phyloP scores from a whole-genome alignment of 2,888 invertebrate genomes.

The Hybos culiciformis region DNA sequence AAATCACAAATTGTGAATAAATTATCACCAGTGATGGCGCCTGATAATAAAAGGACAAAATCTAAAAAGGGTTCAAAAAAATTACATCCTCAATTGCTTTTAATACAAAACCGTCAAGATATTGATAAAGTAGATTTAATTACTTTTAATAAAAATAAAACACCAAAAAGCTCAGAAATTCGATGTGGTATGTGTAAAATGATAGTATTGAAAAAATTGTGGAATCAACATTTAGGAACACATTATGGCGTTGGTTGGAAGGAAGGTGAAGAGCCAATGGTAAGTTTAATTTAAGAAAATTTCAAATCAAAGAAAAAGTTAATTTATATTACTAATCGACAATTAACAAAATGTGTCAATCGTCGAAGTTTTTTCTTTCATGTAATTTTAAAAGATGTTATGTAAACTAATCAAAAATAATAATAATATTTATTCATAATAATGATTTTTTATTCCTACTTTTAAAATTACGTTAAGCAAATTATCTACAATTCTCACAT shows the following conservation, averaged over 20 bases:
- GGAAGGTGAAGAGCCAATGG: conserved; percentile 19
- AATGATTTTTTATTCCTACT: too few relatives aligned
- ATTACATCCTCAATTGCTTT: conserved; percentile 24
- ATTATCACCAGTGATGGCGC: not conserved
- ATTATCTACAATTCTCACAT: too few relatives aligned
- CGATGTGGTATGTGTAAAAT: conserved; percentile 29
- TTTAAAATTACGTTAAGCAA: too few relatives aligned
- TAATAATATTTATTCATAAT: too few relatives aligned
- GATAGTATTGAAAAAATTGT: conserved; percentile 15
- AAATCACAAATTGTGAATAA: too few relatives aligned
- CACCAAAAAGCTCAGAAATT: conserved; percentile 8
- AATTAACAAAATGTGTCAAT: too few relatives aligned
- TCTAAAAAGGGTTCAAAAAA: conserved; percentile 1
- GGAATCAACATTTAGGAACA: conserved; percentile 22
- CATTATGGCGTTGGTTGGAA: conserved; percentile 34
- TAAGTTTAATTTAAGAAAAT: conserved; percentile 13
- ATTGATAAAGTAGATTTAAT: conserved; percentile 21
- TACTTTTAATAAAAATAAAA: conserved; percentile 8
- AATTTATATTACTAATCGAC: too few relatives aligned
- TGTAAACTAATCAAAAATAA: too few relatives aligned
- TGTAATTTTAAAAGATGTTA: conserved; percentile 1
- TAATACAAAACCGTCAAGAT: conserved; percentile 25
- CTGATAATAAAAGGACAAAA: not conserved
- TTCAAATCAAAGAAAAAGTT: not conserved
- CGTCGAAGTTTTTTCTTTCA: not conserved